phyloP scores from a whole-genome alignment of 2,797 vertebrate species.

The Bradypodion ventrale region DNA sequence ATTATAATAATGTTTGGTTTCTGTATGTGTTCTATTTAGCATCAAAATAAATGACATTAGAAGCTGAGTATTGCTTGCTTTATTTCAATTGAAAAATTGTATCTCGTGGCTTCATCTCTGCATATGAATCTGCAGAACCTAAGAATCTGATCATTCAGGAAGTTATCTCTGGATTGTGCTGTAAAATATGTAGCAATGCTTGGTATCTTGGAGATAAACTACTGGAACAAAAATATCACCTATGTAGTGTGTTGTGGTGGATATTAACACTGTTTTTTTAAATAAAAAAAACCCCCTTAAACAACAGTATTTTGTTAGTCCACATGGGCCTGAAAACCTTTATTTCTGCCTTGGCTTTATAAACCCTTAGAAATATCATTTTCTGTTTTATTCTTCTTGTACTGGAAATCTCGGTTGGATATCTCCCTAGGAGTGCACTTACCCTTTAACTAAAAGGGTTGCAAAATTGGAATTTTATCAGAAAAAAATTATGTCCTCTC shows the following conservation, averaged over 20 bases:
- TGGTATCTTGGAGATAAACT: neutral
- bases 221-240: neutral
- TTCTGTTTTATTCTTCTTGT: neutral
- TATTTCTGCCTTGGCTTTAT: neutral
- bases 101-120: neutral
- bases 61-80: neutral
- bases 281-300: neutral
- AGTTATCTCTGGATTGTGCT: neutral
- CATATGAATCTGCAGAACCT: neutral
- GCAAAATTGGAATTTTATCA: neutral
- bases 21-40: neutral
- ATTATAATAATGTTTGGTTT: neutral
- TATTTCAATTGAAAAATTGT: neutral
- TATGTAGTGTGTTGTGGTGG: neutral
- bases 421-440: neutral
- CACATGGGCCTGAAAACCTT: neutral
- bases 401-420: constrained; percentile 18
- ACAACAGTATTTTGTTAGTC: neutral
- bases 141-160: neutral
- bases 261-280: neutral
- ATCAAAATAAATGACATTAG: neutral
- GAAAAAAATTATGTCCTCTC: neutral
- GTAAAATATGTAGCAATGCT: neutral
- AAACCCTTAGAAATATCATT: constrained; percentile 16
- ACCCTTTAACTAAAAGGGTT: neutral